A percentile compares a stretch with the other conserved stretches of the same genome.
Evolutionary conservation across 2,797 vertebrate species (phyloP).

Genomic region (Adrianichthys oophorus): DNA sequence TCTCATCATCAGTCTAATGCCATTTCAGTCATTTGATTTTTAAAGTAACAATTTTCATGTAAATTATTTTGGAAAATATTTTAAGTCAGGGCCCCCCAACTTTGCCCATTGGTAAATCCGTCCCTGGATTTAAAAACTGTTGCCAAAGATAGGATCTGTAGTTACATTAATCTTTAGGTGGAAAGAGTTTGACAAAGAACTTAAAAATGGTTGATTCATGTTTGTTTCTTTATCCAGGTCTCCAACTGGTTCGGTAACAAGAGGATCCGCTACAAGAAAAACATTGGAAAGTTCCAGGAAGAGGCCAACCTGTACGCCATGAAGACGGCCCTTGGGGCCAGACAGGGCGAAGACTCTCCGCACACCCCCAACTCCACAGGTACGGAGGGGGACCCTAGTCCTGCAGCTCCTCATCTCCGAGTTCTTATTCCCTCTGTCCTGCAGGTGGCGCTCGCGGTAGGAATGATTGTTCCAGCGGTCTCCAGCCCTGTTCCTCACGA

Average conservation of each 20-base stretch:
- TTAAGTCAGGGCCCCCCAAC: too few species aligned
- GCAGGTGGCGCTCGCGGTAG: neutral
- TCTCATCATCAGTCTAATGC: too few species aligned
- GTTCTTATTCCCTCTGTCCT: neutral
- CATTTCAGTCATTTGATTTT: too few species aligned
- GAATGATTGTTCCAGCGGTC: too few species aligned
- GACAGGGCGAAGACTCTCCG: slow-evolving; percentile 94
- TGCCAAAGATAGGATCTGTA: too few species aligned
- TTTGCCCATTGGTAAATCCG: too few species aligned
- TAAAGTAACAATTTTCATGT: too few species aligned
- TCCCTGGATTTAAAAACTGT: too few species aligned
- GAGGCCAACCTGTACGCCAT: slow-evolving; percentile 99
- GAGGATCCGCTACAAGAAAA: slow-evolving; percentile 99
- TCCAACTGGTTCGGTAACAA: slow-evolving; percentile 99
- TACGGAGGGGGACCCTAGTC: slow-evolving; percentile 9
- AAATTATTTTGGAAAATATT: too few species aligned
- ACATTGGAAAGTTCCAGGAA: slow-evolving; percentile 99
- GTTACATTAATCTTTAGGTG: too few species aligned
- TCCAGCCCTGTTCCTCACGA: too few species aligned
- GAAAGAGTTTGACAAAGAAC: too few species aligned
- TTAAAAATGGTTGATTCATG: neutral
- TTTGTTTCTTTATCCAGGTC: slow-evolving; percentile 79
- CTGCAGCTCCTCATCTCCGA: neutral
- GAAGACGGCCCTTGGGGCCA: slow-evolving; percentile 95
- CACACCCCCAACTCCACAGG: slow-evolving; percentile 92